Evolutionary conservation across 2,113 vertebrate species (phyloP).

Genomic region (Tragelaphus buxtoni): DNA sequence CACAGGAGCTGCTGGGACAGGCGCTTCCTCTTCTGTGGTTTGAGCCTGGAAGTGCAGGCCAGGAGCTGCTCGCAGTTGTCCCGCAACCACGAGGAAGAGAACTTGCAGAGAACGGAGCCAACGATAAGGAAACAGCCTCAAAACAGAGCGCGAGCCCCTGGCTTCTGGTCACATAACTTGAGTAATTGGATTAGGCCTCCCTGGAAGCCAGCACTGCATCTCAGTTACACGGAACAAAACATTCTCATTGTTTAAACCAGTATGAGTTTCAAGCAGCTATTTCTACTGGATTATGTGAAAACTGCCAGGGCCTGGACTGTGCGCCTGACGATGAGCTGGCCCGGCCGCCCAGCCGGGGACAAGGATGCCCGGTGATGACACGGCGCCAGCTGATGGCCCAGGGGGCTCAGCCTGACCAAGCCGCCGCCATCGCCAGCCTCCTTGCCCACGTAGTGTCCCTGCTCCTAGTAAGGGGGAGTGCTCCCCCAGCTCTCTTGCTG

Average conservation of each 20-base stretch:
- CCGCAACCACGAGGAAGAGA: background rate
- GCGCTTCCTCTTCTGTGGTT: background rate
- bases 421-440: background rate
- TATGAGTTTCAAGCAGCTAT: background rate
- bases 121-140: background rate
- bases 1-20: too few species aligned
- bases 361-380: accelerated
- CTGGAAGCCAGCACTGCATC: background rate
- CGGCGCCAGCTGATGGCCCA: too few species aligned
- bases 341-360: accelerated
- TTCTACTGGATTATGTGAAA: background rate
- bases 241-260: background rate
- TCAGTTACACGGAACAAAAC: background rate
- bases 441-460: too few species aligned
- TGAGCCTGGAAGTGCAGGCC: background rate
- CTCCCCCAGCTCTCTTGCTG: background rate
- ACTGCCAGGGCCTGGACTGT: background rate
- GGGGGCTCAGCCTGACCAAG: background rate
- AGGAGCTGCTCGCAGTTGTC: background rate
- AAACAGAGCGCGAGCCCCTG: background rate
- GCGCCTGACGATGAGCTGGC: too few species aligned
- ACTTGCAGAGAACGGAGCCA: background rate
- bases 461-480: background rate
- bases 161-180: background rate
- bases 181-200: background rate